Evolutionary conservation across 2,797 vertebrate genomes (phyloP).

Genomic region (Ptychobarbus kaznakovi): DNA sequence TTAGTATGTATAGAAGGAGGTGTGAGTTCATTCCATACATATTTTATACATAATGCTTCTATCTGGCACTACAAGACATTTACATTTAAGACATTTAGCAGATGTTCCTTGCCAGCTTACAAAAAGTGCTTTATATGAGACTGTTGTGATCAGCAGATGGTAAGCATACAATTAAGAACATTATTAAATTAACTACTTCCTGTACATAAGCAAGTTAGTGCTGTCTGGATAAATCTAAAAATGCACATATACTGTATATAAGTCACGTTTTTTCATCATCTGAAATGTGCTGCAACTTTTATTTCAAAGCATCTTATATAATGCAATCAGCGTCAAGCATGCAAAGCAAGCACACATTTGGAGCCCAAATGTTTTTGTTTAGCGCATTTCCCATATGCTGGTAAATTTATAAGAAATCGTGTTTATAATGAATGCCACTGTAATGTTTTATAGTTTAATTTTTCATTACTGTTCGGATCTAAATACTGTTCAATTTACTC

Average conservation of each 20-base stretch:
- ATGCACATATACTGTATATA: neutral
- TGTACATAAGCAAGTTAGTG: neutral
- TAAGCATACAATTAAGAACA: conserved; percentile 4
- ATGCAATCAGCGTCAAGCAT: neutral
- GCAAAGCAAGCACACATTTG: neutral
- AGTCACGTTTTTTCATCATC: neutral
- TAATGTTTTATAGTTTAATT: neutral
- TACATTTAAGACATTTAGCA: conserved; percentile 20
- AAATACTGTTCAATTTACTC: neutral
- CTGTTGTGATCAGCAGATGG: conserved; percentile 9
- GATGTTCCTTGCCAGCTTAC: conserved; percentile 4
- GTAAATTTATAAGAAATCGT: neutral
- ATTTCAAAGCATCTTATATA: neutral
- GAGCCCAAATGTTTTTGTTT: neutral
- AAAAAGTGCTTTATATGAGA: neutral
- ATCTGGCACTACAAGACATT: neutral
- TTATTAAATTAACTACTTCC: neutral
- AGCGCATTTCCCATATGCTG: neutral
- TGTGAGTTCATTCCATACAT: neutral
- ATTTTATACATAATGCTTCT: neutral
- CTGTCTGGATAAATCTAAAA: neutral
- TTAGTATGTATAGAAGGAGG: neutral
- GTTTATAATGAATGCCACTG: neutral
- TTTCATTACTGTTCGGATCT: neutral
- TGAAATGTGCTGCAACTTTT: neutral